Conservation (phyloP, 2,888 invertebrate genomes). For the Orgyia antiqua region DNA sequence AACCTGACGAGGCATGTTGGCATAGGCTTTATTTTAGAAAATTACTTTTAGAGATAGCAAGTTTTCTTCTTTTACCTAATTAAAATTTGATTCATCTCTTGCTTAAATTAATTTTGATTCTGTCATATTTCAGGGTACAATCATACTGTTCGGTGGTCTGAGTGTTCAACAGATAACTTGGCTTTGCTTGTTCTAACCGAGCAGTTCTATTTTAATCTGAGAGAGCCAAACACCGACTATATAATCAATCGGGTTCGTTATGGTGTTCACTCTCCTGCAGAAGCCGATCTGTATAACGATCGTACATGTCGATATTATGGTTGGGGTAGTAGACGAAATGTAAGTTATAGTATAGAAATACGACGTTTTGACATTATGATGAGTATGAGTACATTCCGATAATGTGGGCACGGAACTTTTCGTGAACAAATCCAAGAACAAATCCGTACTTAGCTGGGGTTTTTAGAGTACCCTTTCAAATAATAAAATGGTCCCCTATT, state of each 20-base stretch:
- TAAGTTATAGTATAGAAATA: constrained; percentile 37
- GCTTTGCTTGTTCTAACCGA: constrained; percentile 47
- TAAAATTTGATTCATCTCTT: too few relatives aligned
- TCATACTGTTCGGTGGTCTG: constrained; percentile 37
- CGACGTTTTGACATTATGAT: too few relatives aligned
- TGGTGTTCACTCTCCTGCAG: constrained; percentile 25
- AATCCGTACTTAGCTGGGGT: neutral
- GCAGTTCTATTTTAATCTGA: constrained; percentile 46
- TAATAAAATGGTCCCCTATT: too few relatives aligned
- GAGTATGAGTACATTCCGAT: too few relatives aligned
- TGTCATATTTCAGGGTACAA: constrained; percentile 58
- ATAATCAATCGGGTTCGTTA: constrained; percentile 55
- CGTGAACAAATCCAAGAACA: neutral
- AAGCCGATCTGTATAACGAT: constrained; percentile 18
- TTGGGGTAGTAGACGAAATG: constrained; percentile 64
- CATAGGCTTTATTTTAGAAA: too few relatives aligned
- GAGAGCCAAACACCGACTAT: constrained; percentile 40
- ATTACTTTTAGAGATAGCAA: too few relatives aligned
- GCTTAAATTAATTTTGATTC: too few relatives aligned
- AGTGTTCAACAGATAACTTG: constrained; percentile 49
- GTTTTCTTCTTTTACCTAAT: too few relatives aligned
- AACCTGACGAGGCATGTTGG: too few relatives aligned
- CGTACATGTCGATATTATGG: constrained; percentile 45
- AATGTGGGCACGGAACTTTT: neutral
- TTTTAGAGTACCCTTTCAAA: too few relatives aligned